A percentile compares a stretch with the other conserved stretches of the same genome.
Evolutionary conservation across 2,888 invertebrate genomes (phyloP).

Genomic region (Resseliella maxima): DNA sequence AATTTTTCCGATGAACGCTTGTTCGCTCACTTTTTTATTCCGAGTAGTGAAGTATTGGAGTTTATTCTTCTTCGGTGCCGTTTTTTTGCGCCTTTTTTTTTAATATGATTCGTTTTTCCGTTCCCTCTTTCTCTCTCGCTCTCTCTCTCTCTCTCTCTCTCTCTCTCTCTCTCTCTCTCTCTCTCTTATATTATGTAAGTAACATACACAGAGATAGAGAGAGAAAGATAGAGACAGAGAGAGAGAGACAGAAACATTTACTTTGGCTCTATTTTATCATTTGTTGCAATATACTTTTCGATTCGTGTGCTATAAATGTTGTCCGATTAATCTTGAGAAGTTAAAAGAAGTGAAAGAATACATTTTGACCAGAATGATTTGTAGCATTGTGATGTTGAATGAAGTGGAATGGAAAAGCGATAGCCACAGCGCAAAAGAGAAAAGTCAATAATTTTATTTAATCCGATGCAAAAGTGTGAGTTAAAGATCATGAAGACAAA

Average conservation of each 20-base stretch:
- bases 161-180: neutral
- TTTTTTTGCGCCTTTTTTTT: neutral
- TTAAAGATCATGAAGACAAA: neutral
- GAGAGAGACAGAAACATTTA: too few relatives aligned
- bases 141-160: neutral
- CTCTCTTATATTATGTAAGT: too few relatives aligned
- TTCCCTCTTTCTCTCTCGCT: neutral
- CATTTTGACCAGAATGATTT: constrained; percentile 24
- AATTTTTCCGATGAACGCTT: neutral
- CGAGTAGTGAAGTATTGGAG: neutral
- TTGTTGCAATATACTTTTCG: constrained; percentile 22
- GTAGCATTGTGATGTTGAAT: neutral
- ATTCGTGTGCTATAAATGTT: constrained; percentile 24
- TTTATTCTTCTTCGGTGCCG: neutral
- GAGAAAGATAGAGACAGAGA: too few relatives aligned
- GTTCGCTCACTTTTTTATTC: neutral
- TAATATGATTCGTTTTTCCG: neutral
- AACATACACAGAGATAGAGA: too few relatives aligned
- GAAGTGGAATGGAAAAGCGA: constrained; percentile 43
- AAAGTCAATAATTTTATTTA: constrained; percentile 49
- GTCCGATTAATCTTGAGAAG: constrained; percentile 25
- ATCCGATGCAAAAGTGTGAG: neutral
- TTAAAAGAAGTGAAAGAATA: neutral
- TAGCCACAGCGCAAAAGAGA: neutral
- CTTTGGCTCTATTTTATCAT: constrained; percentile 2